Evolutionary conservation across 2,888 invertebrate genomes (phyloP), one percentile per base, ranked within the genome.

Genomic region (Diachrysia chrysitis): DNA sequence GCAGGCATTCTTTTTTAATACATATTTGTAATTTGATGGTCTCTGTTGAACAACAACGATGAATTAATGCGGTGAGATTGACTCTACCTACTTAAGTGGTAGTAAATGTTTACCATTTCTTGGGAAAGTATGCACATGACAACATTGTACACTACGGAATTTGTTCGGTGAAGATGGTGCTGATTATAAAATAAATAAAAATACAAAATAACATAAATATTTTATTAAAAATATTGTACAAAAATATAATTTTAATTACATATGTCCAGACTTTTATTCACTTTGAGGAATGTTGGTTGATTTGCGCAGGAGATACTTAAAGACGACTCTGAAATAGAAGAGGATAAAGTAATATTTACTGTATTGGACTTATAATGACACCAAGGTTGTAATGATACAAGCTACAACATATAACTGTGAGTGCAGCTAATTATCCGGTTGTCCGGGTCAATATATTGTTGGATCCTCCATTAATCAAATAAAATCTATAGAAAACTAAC

Each of bases 271-370:
- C 17, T 21, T 51, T 12, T 21, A 14, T 17, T 19, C 1, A 17
- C 17, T 51, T 19, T 3, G 17, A 17, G 5, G 19, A 21, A 0
- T 4, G 21, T 12, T 21, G 3, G 10, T 4, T 12, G 14, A 19
- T 10, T 51, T 12, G 19, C 19, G 5, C 12, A 51, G 21, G 12
- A 21, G 3, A 5, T 6, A 1, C 23, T 66, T 64, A 76, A 54
- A 89, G 74, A 17, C 87, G 87, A 63, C 89, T 89, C 89, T 89
- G 86, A 74, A 83, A 83, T 58, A 42, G 17, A 37, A n/a, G 12
- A 29, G 5, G 54, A 3, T 37, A 2, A 42, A 5, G 59, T 46
- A 35, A 42, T 17, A n/a, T 25, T 37, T 2, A 35, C n/a, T n/a
- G n/a, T n/a, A n/a, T n/a, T n/a, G n/a, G n/a, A n/a, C n/a, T n/a